Base-by-base conservation (phyloP, 1,140 invertebrate species). In the Doryteuthis pealeii region DNA sequence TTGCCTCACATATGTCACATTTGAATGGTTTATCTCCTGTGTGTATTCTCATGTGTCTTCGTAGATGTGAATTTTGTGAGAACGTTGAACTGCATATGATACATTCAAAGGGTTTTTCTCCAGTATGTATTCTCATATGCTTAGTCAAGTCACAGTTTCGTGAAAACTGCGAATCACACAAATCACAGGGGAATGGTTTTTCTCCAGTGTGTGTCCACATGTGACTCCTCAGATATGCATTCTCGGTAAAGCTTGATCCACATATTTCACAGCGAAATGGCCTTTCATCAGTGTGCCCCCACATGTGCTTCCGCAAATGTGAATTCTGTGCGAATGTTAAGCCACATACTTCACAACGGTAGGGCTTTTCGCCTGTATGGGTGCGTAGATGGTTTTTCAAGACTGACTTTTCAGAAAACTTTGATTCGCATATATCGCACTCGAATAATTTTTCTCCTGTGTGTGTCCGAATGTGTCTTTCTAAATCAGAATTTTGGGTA, bases 291-390 rank as follows among this genome's bases (percentile, higher is more conserved):
- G 94, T 1, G 94, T 96, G 71, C 95, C 86, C 78, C 93, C 94
- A 83, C 96, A 95, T 74, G 94, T 91, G 74, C 94, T 22, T 72
- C n/a, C n/a, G 89, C 33, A 96, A 89, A 86, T 95, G 94, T 87
- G 94, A 95, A 83, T 95, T 95, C 72, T 94, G 97, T 35, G 96
- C 98, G 89, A 99, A 99, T 89, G 97, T 96, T 85, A 95, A 92
- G 89, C 96, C 95, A 90, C 96, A 98, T 87, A 97, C 45, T 73
- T 92, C 89, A 83, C 96, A 98, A 82, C 96, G 93, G 89, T 97
- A 97, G 0, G 96, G 96, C 85, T 97, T 97, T 79, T 96, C 95
- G 82, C 97, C 95, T 0, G 96, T 98, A 65, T 98, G 96, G 0
- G 95, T 97, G 14, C 96, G 89, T 18, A 96, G 90, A 85, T 97